A percentile compares a stretch with the other conserved stretches of the same genome.
Conservation (phyloP, 2,888 invertebrate species). For the Heliconius cydno region DNA sequence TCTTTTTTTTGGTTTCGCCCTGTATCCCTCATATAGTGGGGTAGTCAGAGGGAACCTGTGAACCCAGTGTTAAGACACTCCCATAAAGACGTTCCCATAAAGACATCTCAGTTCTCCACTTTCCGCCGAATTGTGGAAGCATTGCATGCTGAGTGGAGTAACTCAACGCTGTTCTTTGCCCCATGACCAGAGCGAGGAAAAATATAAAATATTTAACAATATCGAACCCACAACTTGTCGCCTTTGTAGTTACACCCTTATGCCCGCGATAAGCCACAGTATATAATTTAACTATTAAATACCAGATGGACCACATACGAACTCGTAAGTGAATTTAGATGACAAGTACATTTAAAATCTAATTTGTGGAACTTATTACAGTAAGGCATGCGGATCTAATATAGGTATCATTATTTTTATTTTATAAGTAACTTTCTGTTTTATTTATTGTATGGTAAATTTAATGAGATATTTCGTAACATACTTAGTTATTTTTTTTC, state of each 20-base stretch:
- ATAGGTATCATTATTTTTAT: background rate
- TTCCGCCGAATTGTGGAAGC: no score
- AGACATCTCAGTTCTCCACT: no score
- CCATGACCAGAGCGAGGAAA: no score
- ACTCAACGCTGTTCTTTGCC: no score
- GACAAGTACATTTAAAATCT: background rate
- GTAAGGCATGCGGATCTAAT: slow-evolving; percentile 12
- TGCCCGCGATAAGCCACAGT: background rate
- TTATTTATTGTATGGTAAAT: background rate
- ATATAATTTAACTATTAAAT: background rate
- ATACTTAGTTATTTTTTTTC: background rate
- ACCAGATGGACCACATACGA: slow-evolving; percentile 1
- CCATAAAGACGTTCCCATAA: no score
- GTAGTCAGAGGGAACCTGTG: no score
- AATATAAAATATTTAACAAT: no score
- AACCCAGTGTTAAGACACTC: no score
- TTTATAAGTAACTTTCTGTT: background rate
- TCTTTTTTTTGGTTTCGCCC: background rate
- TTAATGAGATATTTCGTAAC: background rate
- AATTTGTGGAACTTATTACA: background rate
- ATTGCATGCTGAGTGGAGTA: no score
- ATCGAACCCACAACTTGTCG: no score
- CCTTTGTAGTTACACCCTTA: background rate
- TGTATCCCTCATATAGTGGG: no score
- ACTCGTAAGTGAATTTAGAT: slow-evolving; percentile 14